Evolutionary conservation across 2,888 invertebrate species (phyloP), one percentile per base, ranked within the genome.

Genomic region (Oligia strigilis): DNA sequence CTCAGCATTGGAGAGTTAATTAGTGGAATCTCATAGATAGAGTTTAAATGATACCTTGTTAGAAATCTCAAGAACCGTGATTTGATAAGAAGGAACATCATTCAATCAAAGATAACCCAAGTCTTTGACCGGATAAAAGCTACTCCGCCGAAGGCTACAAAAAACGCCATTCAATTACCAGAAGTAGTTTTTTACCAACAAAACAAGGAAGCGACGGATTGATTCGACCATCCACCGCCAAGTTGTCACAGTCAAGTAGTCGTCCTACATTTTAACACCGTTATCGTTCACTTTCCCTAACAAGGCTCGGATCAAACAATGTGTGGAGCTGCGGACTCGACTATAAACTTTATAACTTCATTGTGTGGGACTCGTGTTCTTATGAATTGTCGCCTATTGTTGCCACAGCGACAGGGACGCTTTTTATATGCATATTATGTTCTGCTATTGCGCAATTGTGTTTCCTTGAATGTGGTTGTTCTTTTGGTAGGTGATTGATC

Each of bases 311-410:
- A 85, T 85, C 83, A 75, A 85, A 85, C 88, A 86, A 78, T 82
- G 77, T 88, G 77, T 88, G 74, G 78, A 80, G 77, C 72, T 82
- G 77, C 75, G 74, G 70, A 84, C 80, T 79, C 76, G n/a, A 81
- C 83, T 81, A 75, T 88, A 87, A 90, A 88, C 70, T 88, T 89
- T 87, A 87, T 80, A 82, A 85, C 87, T 82, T 85, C 88, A 89
- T 90, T 90, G 88, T 90, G 74, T 72, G 72, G 65, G 62, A 67
- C 79, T 84, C 67, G 78, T 84, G 85, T 90, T 89, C 87, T 84
- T 89, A 89, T 83, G 90, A 90, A 90, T 91, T 90, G 90, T 80
- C 84, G 82, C 77, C 90, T 87, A 92, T 92, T 92, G 92, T 93
- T 88, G 87, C 64, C 82, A 36, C 73, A 80, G 88, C 78, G 78